Evolutionary conservation across 2,888 invertebrate genomes (phyloP), one percentile per base, ranked within the genome.

Genomic region (Rosalia funebris): DNA sequence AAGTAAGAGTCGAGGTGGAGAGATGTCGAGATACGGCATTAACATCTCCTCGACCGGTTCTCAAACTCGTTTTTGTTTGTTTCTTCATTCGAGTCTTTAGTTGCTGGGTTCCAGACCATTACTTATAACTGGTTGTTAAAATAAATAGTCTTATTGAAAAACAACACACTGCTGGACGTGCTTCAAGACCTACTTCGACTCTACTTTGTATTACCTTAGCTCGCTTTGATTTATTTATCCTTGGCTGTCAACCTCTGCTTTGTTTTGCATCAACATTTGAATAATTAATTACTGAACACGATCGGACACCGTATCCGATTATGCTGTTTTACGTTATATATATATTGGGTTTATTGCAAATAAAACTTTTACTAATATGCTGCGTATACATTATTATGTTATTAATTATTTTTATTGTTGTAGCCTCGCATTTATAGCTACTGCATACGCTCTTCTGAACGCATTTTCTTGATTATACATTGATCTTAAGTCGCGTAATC

Each of bases 121-220:
- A 47, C 34, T 25, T 50, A 50, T 50, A 50, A 50, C 50, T 39
- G 50, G 50, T 50, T 39, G 39, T 50, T 50, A 50, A 50, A 50
- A 50, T 50, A 50, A 48, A 50, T 50, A 39, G 50, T 50, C 39
- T 50, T 50, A 50, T 50, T 50, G 50, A 50, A 50, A 50, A 50
- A 50, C 39, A 39, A 39, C 50, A 15, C 50, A 34, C 19, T 39
- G 50, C 39, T 31, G 50, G 16, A 50, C 50, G 50, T 39, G 39
- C 39, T 39, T 25, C 50, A 14, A 50, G 39, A 50, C 37, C 37
- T 50, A 39, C 39, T 50, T 50, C 37, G 37, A 20, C 1, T 19
- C 17, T 3, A 19, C 48, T 20, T 19, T 12, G 48, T 48, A 36
- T 48, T 37, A 14, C 37, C 37, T 36, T 48, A 17, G 36, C 37